Evolutionary conservation across 1,140 invertebrate species (phyloP), one percentile per base, ranked within the genome.

Genomic region (Forficula auricularia): DNA sequence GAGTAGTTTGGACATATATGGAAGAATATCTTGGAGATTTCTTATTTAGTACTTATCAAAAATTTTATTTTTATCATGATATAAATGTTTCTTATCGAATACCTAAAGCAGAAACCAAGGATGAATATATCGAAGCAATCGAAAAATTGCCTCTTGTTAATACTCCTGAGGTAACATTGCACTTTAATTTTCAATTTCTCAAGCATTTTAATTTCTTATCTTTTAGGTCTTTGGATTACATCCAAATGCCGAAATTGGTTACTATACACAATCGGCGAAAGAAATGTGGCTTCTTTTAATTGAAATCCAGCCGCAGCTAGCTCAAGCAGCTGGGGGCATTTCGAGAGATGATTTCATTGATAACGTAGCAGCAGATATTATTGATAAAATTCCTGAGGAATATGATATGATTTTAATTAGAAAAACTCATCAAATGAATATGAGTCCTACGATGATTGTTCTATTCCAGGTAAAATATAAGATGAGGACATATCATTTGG

Each of bases 1-100:
- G 86, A 45, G 76, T 90, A 3, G 77, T 88, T 1, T 69, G 74
- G 44, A 84, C 78, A 0, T 91, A 91, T 56, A 87, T 91, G 80
- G 73, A 89, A 56, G 85, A 92, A 59, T 94, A 91, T 56, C 81
- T 92, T 69, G 87, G 87, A 0, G 86, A 92, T 53, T 92, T 91
- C 57, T 64, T 92, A 15, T 89, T 92, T 54, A 82, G 90, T 55
- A 74, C 72, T 13, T 89, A 84, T 58, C 82, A 90, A 58, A 77
- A 80, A 0, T 92, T 88, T 61, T 80, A 86, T 58, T 91, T 91
- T 63, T 90, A 84, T 57, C 58, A 67, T 15, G 79, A 88, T 53
- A 61, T 73, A 1, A 56, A 63, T 10, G 77, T 84, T 1, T 77
- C 87, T 54, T 91, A 90, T 58, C 65, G 70, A 14, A 75, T 91